phyloP scores from a whole-genome alignment of 2,888 invertebrate genomes.

The Stenotaenia linearis region DNA sequence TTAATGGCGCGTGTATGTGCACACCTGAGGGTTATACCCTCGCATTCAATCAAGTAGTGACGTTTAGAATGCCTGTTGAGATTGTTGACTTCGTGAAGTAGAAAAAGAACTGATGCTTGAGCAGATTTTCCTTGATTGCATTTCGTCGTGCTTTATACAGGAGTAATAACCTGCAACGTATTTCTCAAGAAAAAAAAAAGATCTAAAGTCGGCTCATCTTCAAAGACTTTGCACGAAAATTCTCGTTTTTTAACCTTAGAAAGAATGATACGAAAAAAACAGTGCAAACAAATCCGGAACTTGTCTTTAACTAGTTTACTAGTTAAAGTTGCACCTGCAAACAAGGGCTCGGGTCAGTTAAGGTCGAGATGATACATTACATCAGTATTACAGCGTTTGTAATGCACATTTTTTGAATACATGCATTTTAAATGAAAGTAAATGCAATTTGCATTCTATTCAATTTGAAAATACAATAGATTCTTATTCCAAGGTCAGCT shows the following conservation, averaged over 20 bases:
- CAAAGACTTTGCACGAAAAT: not conserved
- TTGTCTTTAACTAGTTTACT: constrained; percentile 1
- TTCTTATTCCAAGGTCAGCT: not conserved
- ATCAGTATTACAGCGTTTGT: not conserved
- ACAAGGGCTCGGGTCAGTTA: not conserved
- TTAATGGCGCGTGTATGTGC: not conserved
- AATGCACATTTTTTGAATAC: not conserved
- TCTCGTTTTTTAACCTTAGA: not conserved
- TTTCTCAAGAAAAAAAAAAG: not conserved
- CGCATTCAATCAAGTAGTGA: not conserved
- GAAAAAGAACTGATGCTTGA: not conserved
- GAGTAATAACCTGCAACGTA: constrained; percentile 14
- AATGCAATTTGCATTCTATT: not conserved
- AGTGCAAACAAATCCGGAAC: not conserved
- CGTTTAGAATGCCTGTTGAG: not conserved
- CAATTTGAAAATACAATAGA: not conserved
- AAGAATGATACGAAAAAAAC: not conserved
- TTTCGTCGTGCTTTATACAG: not conserved
- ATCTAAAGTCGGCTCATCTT: not conserved
- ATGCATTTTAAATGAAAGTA: not conserved
- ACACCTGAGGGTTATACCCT: constrained; percentile 17
- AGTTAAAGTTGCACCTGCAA: constrained; percentile 8
- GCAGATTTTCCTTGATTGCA: constrained; percentile 20
- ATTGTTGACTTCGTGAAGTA: not conserved
- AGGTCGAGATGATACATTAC: not conserved